Evolutionary conservation across 2,113 vertebrate species (phyloP), one percentile per base, ranked within the genome.

Genomic region (Mesocricetus auratus): DNA sequence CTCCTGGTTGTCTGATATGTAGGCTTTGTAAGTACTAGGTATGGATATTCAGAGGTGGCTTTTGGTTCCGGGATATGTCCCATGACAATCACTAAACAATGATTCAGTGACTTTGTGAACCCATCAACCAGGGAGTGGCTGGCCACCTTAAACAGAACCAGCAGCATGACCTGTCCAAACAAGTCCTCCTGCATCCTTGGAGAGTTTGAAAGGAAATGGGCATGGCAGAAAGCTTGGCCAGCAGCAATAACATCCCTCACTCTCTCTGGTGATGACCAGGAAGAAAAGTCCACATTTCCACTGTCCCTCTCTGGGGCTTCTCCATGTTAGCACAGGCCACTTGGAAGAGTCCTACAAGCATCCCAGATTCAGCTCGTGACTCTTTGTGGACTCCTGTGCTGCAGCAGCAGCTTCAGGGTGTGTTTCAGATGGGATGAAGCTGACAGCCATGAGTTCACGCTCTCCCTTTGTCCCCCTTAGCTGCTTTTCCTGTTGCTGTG

Each of bases 261-360:
- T 36, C n/a, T 62, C 2, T 0, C 81, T 56, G 42, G 33, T 0
- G 0, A 3, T 58, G 64, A 19, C 47, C 6, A 0, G 9, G 68
- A 74, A 26, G 78, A 79, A 36, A 12, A 78, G 75, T 53, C 39
- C 16, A 39, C n/a, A 29, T 10, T 78, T 17, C 53, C 29, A 19
- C 56, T 39, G 45, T 21, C 60, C 50, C 31, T 60, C 12, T 12
- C 42, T 77, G 81, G 74, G 24, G n/a, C 89, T n/a, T 39, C n/a
- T 78, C 39, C 19, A 24, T 26, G 66, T n/a, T 42, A 26, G 83
- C 26, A 5, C 24, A 82, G 79, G 24, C 15, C 10, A 12, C 50
- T 26, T 60, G 2, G 11, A 45, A 62, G 79, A 29, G 15, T 13
- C 15, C 58, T 42, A 47, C 73, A 86, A 58, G 21, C 21, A 29